A percentile compares a stretch with the other conserved stretches of the same genome.
Conservation (phyloP, 2,113 vertebrate species). For the Semicossyphus pulcher region DNA sequence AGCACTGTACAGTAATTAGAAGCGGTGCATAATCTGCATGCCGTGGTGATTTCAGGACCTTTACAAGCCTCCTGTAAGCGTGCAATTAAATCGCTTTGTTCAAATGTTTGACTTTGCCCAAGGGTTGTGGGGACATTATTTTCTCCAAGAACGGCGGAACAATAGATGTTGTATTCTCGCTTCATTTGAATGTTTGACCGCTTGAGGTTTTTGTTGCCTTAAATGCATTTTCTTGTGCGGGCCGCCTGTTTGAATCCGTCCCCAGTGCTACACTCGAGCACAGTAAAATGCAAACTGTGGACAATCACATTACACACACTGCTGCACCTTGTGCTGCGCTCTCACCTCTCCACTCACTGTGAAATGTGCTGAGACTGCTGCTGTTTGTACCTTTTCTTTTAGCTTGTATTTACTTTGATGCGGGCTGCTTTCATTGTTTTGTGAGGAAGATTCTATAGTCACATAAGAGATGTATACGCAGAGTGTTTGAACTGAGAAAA, state of each 20-base stretch:
- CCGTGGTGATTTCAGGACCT: conserved; percentile 50
- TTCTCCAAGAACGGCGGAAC: conserved; percentile 23
- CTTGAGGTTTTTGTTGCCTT: conserved; percentile 46
- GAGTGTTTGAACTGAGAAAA: too few relatives aligned
- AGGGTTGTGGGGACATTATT: conserved; percentile 51
- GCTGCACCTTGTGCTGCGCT: conserved; percentile 50
- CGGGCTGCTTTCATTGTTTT: too few relatives aligned
- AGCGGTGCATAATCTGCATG: conserved; percentile 54
- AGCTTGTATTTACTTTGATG: conserved; percentile 48
- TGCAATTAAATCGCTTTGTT: conserved; percentile 60
- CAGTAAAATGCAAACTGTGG: conserved; percentile 62
- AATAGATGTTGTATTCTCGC: conserved; percentile 32
- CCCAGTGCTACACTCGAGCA: conserved; percentile 21
- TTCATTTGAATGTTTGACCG: conserved; percentile 36
- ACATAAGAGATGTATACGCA: too few relatives aligned
- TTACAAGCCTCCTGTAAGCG: conserved; percentile 47
- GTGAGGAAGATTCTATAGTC: too few relatives aligned
- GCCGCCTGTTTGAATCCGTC: conserved; percentile 30
- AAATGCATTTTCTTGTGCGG: conserved; percentile 54
- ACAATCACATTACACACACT: conserved; percentile 71
- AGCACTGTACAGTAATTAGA: conserved; percentile 50
- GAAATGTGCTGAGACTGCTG: conserved; percentile 60
- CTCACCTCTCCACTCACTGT: conserved; percentile 60
- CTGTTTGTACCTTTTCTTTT: conserved; percentile 36
- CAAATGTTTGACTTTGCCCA: conserved; percentile 65